A percentile compares a stretch with the other conserved stretches of the same genome.
Evolutionary conservation across 2,888 invertebrate species (phyloP).

Genomic region (Choreutis nemorana): DNA sequence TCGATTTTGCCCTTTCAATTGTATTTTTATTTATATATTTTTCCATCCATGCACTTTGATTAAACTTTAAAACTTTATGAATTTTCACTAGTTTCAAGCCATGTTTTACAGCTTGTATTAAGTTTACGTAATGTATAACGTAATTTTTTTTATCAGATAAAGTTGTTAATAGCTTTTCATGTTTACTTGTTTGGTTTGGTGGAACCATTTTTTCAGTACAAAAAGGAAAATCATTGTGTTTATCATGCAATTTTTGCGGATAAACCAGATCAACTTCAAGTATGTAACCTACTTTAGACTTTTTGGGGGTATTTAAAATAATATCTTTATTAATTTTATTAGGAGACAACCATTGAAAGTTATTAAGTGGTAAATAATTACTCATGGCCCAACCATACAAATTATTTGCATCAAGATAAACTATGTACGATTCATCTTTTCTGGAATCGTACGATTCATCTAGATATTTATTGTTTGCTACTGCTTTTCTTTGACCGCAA

Average conservation of each 20-base stretch:
- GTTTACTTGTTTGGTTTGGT: constrained; percentile 2
- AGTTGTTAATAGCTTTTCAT: constrained; percentile 11
- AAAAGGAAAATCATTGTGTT: constrained; percentile 4
- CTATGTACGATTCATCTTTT: constrained; percentile 3
- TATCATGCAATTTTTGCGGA: constrained; percentile 6
- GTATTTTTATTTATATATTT: constrained; percentile 4
- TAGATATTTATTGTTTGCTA: constrained; percentile 4
- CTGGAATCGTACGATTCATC: constrained; percentile 5
- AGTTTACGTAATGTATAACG: constrained; percentile 15
- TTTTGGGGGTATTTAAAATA: neutral
- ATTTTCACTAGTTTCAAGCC: constrained; percentile 13
- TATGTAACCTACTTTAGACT: constrained; percentile 4
- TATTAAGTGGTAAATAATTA: constrained; percentile 4
- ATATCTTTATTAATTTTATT: constrained; percentile 2
- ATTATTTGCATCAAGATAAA: constrained; percentile 12
- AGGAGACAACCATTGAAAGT: constrained; percentile 4
- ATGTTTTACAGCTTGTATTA: constrained; percentile 14
- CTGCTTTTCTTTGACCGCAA: constrained; percentile 3
- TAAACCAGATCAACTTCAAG: constrained; percentile 6
- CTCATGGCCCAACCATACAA: constrained; percentile 12
- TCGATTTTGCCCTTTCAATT: neutral
- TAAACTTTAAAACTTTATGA: constrained; percentile 8
- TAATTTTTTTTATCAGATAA: constrained; percentile 13
- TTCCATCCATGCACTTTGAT: constrained; percentile 4
- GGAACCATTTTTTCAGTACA: constrained; percentile 1